These are phyloP conservation scores for Pterophyllum scalare DNA, from an alignment of 2,113 vertebrate species.

Conservation along the genomic window DNA sequence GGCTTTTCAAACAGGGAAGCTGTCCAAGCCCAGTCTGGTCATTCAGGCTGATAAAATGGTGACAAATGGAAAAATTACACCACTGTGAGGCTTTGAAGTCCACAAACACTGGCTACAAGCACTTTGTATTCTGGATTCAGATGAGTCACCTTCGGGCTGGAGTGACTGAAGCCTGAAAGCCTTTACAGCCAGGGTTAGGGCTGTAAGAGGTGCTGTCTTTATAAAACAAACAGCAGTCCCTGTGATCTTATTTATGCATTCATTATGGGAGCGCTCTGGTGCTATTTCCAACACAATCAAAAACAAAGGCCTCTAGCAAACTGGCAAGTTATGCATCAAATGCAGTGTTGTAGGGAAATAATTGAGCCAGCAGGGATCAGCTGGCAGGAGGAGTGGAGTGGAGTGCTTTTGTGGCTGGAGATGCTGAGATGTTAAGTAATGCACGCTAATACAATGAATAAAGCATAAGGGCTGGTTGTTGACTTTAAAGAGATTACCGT, in stretches of 20 bases:
- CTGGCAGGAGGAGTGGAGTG: constrained; percentile 16
- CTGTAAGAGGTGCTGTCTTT: neutral
- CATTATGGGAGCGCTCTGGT: constrained; percentile 34
- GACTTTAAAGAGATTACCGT: constrained; percentile 17
- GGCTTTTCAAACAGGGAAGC: neutral
- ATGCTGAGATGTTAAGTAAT: constrained; percentile 39
- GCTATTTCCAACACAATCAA: constrained; percentile 42
- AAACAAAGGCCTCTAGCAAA: constrained; percentile 45
- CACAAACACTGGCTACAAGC: neutral
- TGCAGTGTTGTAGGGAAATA: constrained; percentile 49
- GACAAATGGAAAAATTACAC: neutral
- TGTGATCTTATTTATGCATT: constrained; percentile 47
- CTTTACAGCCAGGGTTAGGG: neutral
- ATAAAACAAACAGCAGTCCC: constrained; percentile 15
- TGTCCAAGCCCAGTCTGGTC: too few relatives aligned
- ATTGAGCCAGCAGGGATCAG: constrained; percentile 66
- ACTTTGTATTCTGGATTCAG: neutral
- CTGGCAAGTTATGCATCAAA: constrained; percentile 54
- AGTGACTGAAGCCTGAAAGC: neutral
- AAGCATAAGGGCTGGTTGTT: constrained; percentile 1
- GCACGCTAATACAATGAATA: constrained; percentile 25
- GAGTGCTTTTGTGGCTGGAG: constrained; percentile 22
- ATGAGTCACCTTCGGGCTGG: neutral
- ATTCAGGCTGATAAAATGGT: neutral
- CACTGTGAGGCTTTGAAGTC: neutral